phyloP scores from a whole-genome alignment of 2,888 invertebrate genomes.

The Patella depressa region DNA sequence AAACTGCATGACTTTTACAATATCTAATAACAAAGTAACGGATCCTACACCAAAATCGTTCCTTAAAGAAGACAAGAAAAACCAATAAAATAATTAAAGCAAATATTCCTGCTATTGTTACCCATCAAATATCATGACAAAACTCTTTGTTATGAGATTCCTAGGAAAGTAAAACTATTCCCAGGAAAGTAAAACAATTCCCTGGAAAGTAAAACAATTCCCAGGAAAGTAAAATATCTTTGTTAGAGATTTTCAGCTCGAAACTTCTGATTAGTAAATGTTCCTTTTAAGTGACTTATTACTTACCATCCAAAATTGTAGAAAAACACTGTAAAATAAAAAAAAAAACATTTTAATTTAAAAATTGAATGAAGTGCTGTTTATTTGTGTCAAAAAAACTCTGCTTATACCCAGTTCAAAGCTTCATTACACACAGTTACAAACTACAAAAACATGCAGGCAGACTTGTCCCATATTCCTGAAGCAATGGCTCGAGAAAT shows the following conservation, averaged over 20 bases:
- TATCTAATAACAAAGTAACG: constrained; percentile 83
- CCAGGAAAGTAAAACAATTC: too few species aligned
- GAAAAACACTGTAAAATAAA: constrained; percentile 81
- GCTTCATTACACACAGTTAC: background rate
- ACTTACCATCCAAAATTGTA: constrained; percentile 85
- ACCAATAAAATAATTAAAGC: too few species aligned
- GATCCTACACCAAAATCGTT: constrained; percentile 88
- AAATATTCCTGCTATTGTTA: background rate
- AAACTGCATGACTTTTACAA: constrained; percentile 91
- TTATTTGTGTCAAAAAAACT: constrained; percentile 1
- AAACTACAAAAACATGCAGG: background rate
- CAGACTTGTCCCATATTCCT: background rate
- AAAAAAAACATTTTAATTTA: constrained; percentile 39
- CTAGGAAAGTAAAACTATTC: background rate
- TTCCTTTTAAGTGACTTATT: background rate
- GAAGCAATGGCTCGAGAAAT: too few species aligned
- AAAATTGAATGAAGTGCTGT: background rate
- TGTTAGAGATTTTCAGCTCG: too few species aligned
- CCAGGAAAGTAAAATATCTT: too few species aligned
- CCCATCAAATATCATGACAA: constrained; percentile 3
- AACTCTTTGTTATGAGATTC: background rate
- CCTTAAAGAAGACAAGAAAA: constrained; percentile 71
- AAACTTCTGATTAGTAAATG: too few species aligned
- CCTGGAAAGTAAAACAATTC: background rate
- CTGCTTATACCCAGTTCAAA: background rate